Percentiles rank a stretch among this genome's conserved stretches.
Conservation (phyloP, 2,888 invertebrate species). For the Drosophila setosimentum region DNA sequence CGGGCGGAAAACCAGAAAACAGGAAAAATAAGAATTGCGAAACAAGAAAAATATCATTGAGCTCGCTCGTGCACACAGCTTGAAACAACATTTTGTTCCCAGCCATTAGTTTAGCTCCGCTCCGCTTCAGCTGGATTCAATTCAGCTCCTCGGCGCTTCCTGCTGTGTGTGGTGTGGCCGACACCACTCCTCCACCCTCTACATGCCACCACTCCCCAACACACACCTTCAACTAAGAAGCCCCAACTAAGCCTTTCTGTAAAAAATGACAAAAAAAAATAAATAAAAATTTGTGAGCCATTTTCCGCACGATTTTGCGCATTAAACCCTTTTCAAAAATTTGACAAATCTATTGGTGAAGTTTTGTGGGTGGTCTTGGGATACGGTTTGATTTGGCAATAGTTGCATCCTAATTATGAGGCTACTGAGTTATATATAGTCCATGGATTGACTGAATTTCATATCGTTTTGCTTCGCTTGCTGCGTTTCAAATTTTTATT, state of each 20-base stretch:
- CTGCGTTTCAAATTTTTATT: conserved; percentile 26
- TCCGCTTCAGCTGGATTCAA: conserved; percentile 19
- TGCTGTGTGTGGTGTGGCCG: conserved; percentile 36
- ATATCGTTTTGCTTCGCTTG: conserved; percentile 12
- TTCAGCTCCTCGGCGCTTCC: conserved; percentile 29
- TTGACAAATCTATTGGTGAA: conserved; percentile 47
- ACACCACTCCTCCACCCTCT: too few species aligned
- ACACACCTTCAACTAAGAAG: conserved; percentile 32
- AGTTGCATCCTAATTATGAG: conserved; percentile 44
- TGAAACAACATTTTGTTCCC: conserved; percentile 76
- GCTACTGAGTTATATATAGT: conserved; percentile 38
- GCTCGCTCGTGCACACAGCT: conserved; percentile 75
- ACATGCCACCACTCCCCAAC: background rate
- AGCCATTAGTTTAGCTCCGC: conserved; percentile 69
- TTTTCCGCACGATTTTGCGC: conserved; percentile 72
- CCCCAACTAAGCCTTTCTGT: conserved; percentile 2
- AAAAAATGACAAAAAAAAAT: background rate
- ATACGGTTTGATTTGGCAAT: conserved; percentile 6
- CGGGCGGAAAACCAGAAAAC: background rate
- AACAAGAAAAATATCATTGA: conserved; percentile 67
- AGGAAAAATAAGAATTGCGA: background rate
- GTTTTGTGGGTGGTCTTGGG: background rate
- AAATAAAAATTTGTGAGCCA: conserved; percentile 38
- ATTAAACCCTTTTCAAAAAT: conserved; percentile 53
- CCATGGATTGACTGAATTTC: conserved; percentile 13